Evolutionary conservation across 2,888 invertebrate genomes (phyloP).

Genomic region (Cryptosula pallasiana): DNA sequence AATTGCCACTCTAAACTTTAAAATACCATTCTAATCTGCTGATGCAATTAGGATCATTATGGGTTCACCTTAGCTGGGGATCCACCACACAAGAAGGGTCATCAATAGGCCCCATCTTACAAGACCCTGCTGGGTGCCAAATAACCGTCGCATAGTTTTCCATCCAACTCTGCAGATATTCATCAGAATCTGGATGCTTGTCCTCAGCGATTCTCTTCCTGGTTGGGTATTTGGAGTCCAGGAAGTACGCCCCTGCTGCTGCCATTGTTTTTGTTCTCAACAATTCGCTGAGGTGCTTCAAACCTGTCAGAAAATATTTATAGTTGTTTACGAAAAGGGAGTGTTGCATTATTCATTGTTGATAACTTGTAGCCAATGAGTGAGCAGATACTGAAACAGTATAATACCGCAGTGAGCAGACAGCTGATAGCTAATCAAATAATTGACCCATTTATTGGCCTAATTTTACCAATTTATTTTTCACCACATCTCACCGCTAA

Average conservation of each 20-base stretch:
- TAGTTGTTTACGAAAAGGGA: too few relatives aligned
- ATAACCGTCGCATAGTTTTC: neutral
- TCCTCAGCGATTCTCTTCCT: neutral
- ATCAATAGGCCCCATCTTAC: constrained; percentile 61
- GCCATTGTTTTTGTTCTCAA: constrained; percentile 32
- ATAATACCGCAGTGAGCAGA: too few relatives aligned
- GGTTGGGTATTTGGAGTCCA: constrained; percentile 29
- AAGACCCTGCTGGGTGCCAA: constrained; percentile 73
- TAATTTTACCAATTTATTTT: too few relatives aligned
- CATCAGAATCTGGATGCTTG: neutral
- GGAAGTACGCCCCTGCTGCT: constrained; percentile 31
- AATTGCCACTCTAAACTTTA: too few relatives aligned
- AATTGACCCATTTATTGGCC: too few relatives aligned
- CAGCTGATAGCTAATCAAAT: too few relatives aligned
- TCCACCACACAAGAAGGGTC: constrained; percentile 63
- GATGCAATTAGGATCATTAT: too few relatives aligned
- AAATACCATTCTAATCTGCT: too few relatives aligned
- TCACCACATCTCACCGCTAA: too few relatives aligned
- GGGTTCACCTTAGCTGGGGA: constrained; percentile 52
- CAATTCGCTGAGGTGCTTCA: constrained; percentile 31
- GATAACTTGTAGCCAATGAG: too few relatives aligned
- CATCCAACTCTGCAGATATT: neutral
- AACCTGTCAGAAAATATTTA: constrained; percentile 31
- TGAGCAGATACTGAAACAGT: too few relatives aligned
- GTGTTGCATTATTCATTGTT: too few relatives aligned